Base-by-base conservation (phyloP, 2,113 vertebrate genomes). In the Melanerpes formicivorus region DNA sequence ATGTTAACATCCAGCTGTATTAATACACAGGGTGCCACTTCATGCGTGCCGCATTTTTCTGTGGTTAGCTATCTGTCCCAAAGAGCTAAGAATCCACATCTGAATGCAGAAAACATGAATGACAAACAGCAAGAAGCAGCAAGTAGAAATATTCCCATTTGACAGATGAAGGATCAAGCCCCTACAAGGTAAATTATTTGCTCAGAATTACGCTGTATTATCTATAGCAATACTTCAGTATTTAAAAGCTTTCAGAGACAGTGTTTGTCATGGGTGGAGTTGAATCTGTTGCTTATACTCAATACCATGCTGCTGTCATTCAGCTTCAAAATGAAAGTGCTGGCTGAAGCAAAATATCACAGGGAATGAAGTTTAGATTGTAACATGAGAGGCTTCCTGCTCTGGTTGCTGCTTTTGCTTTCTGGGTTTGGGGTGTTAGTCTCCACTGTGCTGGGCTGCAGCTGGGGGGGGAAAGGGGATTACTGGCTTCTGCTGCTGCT, bases 21-120 rank as follows among this genome's bases (percentile, higher is more conserved):
- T 16, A 72, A 23, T 5, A 67, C 2, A 15, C 54, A 77, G 26
- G 15, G 6, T 15, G 59, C 14, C 12, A 32, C 30, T 60, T 40
- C 5, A 46, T 12, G n/a, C 0, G 0, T 32, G 40, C 2, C 60
- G 16, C 3, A 30, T 8, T 56, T 62, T 72, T 75, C 59, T 64
- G 15, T 27, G 69, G 16, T 46, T 54, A 84, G 34, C 25, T 79
- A 12, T 37, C 60, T 64, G 2, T 18, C 15, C 40, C 54, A 71
- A 79, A 82, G 10, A 79, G 9, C 50, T 81, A 79, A 79, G 64
- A 72, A 32, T n/a, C 44, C 11, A 82, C 62, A 87, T 23, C 11
- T 37, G 71, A 85, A 58, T 30, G 48, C 4, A 87, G 50, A 60
- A 76, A 79, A 30, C 10, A 50, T 9, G 11, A 25, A 73, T 6